Percentiles rank a stretch among this genome's conserved stretches.
Conservation (phyloP, 2,797 vertebrate genomes). For the Odontamblyopus lacepedii region DNA sequence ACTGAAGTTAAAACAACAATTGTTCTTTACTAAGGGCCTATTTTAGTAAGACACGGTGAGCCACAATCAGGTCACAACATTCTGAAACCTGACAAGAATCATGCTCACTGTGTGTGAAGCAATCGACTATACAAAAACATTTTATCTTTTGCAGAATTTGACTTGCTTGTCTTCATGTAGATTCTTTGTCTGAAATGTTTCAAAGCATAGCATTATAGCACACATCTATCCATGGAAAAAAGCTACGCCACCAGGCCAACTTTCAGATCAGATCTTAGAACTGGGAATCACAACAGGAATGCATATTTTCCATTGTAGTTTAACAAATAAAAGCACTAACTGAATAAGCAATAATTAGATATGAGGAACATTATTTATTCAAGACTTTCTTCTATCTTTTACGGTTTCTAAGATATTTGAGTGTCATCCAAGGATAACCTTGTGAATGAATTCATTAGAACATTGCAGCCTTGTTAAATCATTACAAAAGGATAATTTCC, state of each 20-base stretch:
- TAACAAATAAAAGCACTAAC: too few relatives aligned
- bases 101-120: background rate
- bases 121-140: background rate
- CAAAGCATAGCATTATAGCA: background rate
- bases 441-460: constrained; percentile 6
- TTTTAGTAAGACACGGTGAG: constrained; percentile 27
- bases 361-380: background rate
- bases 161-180: background rate
- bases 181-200: background rate
- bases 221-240: background rate
- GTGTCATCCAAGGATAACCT: constrained; percentile 9
- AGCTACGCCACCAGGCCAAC: background rate
- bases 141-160: background rate
- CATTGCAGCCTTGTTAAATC: background rate
- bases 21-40: too few relatives aligned
- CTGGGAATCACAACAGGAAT: background rate
- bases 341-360: too few relatives aligned
- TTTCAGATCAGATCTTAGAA: background rate
- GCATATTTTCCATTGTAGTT: background rate
- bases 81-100: background rate
- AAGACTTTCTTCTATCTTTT: constrained; percentile 19
- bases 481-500: background rate
- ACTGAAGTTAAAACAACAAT: too few relatives aligned
- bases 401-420: constrained; percentile 26
- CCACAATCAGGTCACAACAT: constrained; percentile 14